A percentile compares a stretch with the other conserved stretches of the same genome.
These are phyloP conservation scores for Ochlodes sylvanus DNA, from an alignment of 2,888 invertebrate genomes.

Conservation along the genomic window DNA sequence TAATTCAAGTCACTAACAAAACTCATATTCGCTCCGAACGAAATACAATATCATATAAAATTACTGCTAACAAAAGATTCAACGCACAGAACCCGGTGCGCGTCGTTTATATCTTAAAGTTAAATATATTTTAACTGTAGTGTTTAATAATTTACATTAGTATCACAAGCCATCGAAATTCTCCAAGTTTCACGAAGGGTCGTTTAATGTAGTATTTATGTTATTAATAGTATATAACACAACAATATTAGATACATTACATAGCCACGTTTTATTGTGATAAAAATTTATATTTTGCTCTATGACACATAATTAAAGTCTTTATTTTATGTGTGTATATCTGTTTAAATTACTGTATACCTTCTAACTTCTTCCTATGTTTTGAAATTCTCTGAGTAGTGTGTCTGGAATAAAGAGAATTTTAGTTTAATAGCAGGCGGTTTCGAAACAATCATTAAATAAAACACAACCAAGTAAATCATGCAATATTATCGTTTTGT, in stretches of 20 bases:
- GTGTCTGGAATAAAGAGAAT: slow-evolving; percentile 13
- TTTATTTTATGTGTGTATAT: too few species aligned
- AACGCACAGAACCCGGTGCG: slow-evolving; percentile 30
- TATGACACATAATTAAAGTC: neutral
- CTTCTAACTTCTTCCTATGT: slow-evolving; percentile 17
- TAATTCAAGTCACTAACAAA: neutral
- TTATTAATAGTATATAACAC: neutral
- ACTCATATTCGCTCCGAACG: slow-evolving; percentile 12
- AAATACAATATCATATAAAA: slow-evolving; percentile 31
- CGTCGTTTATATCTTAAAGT: slow-evolving; percentile 16
- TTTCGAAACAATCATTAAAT: neutral
- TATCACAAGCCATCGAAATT: slow-evolving; percentile 11
- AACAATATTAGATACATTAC: neutral
- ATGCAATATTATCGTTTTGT: slow-evolving; percentile 1
- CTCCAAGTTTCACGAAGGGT: neutral
- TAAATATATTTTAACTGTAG: slow-evolving; percentile 17
- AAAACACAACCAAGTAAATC: slow-evolving; percentile 3
- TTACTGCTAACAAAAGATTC: slow-evolving; percentile 27
- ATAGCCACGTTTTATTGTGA: neutral
- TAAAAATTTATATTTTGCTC: neutral
- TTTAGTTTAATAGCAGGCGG: slow-evolving; percentile 6
- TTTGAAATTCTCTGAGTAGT: slow-evolving; percentile 17
- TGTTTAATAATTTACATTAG: slow-evolving; percentile 19
- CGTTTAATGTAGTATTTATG: neutral
- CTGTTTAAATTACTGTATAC: slow-evolving; percentile 1